These are phyloP conservation scores for Caenorhabditis japonica DNA, from an alignment of 2,888 invertebrate species.

Conservation along the genomic window DNA sequence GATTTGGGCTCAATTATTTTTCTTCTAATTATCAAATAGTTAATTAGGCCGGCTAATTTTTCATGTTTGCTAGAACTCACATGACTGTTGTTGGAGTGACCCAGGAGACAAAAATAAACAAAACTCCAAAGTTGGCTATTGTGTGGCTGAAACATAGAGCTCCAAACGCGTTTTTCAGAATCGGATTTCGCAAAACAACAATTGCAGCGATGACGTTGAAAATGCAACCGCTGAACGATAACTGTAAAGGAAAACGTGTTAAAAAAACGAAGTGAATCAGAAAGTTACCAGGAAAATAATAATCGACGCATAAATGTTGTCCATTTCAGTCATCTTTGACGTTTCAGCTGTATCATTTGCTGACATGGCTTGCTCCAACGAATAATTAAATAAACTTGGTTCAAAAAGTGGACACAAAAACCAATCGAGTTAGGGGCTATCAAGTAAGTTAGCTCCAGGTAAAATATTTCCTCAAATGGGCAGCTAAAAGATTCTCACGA, in stretches of 20 bases:
- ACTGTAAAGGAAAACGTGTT: slow-evolving; percentile 12
- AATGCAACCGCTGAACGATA: slow-evolving; percentile 40
- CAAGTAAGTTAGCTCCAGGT: neutral
- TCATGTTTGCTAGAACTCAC: slow-evolving; percentile 19
- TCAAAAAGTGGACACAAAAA: too few species aligned
- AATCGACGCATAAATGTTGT: slow-evolving; percentile 33
- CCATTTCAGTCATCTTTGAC: slow-evolving; percentile 8
- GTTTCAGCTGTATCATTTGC: neutral
- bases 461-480: neutral
- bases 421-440: neutral
- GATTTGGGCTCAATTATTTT: too few species aligned
- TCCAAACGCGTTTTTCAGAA: slow-evolving; percentile 57
- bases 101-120: slow-evolving; percentile 50
- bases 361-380: neutral
- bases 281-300: slow-evolving; percentile 31
- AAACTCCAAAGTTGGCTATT: slow-evolving; percentile 55
- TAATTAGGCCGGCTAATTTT: too few species aligned
- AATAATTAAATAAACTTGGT: neutral
- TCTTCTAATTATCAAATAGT: too few species aligned
- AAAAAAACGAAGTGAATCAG: neutral
- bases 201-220: slow-evolving; percentile 49
- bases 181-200: slow-evolving; percentile 51
- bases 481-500: slow-evolving; percentile 6
- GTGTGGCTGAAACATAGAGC: slow-evolving; percentile 57
- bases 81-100: slow-evolving; percentile 45